These are phyloP conservation scores for Rambutsinella grinnellia DNA, from an alignment of 2,888 invertebrate species.

Conservation along the genomic window DNA sequence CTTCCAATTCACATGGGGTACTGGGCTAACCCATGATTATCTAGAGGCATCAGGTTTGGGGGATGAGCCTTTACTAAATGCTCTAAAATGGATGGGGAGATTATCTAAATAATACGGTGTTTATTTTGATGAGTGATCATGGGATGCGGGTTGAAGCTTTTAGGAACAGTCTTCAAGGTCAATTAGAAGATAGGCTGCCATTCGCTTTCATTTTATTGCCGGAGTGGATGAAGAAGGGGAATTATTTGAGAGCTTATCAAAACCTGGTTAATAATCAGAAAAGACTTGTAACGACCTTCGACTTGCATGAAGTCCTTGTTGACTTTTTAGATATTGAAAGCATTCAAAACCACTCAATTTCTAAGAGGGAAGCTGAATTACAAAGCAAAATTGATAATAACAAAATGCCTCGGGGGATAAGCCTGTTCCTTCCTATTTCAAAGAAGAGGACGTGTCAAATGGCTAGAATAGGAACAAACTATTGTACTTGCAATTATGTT, in stretches of 20 bases:
- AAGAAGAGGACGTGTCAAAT: conserved; percentile 79
- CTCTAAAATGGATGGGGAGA: conserved; percentile 74
- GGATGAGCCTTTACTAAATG: conserved; percentile 76
- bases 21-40: conserved; percentile 86
- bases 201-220: conserved; percentile 83
- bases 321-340: conserved; percentile 73
- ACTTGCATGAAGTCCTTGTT: conserved; percentile 83
- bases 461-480: conserved; percentile 85
- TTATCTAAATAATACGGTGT: conserved; percentile 77
- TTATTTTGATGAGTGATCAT: conserved; percentile 87
- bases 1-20: conserved; percentile 89
- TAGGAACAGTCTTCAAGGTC: conserved; percentile 81
- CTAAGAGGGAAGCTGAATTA: neutral
- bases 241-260: conserved; percentile 75
- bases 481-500: conserved; percentile 86
- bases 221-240: conserved; percentile 75
- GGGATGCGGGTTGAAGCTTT: conserved; percentile 90
- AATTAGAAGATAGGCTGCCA: conserved; percentile 88
- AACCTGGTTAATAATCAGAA: conserved; percentile 72
- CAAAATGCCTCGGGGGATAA: conserved; percentile 74
- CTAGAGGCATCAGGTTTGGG: conserved; percentile 83
- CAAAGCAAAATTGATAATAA: neutral
- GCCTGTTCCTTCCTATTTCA: conserved; percentile 82
- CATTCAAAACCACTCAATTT: neutral
- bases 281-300: conserved; percentile 84